Conservation (phyloP, 1,140 invertebrate genomes). For the Acromyrmex charruanus region DNA sequence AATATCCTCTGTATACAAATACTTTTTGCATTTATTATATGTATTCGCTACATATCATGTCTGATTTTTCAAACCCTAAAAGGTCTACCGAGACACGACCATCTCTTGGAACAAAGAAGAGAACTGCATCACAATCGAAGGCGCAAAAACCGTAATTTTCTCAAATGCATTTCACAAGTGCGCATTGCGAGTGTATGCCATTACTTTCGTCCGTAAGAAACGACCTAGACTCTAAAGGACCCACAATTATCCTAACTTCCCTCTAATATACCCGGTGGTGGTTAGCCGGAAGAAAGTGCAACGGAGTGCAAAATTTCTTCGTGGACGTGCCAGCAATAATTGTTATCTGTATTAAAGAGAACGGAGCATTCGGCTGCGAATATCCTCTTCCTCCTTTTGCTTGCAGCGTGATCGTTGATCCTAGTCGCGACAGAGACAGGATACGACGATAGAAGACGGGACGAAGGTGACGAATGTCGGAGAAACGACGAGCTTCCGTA, state of each 20-base stretch:
- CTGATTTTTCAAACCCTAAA: background rate
- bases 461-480: slow-evolving; percentile 54
- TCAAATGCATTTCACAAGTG: slow-evolving; percentile 39
- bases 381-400: background rate
- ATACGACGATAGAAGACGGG: background rate
- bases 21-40: no score
- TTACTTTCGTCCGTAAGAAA: slow-evolving; percentile 31
- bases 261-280: slow-evolving; percentile 10
- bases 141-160: slow-evolving; percentile 49
- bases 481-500: slow-evolving; percentile 65
- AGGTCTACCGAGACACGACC: background rate
- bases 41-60: slow-evolving; percentile 23
- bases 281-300: background rate
- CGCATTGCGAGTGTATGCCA: background rate
- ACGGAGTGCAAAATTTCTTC: background rate
- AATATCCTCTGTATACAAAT: no score
- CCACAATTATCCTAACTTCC: slow-evolving; percentile 32
- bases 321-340: background rate
- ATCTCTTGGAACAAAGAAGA: background rate
- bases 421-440: background rate
- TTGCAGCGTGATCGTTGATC: slow-evolving; percentile 3
- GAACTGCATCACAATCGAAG: background rate
- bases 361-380: background rate
- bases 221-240: slow-evolving; percentile 6
- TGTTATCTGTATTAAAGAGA: slow-evolving; percentile 6